phyloP scores from a whole-genome alignment of 2,113 vertebrate genomes.

The Stictonetta naevosa region DNA sequence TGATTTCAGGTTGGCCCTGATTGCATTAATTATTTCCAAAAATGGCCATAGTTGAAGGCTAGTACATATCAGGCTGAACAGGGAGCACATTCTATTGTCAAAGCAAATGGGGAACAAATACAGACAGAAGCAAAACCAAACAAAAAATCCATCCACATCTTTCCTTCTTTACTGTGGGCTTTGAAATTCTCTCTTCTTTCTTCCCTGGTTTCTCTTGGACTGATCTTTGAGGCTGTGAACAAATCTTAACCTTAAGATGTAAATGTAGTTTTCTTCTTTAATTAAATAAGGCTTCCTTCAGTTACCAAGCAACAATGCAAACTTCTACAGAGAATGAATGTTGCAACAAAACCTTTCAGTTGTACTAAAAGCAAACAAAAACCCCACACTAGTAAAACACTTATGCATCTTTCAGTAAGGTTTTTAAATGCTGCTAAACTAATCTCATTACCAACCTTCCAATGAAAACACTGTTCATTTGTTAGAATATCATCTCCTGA shows the following conservation, averaged over 20 bases:
- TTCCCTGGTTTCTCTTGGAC: neutral
- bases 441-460: neutral
- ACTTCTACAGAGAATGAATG: neutral
- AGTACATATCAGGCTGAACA: neutral
- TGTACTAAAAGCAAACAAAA: too few species aligned
- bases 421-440: neutral
- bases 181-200: neutral
- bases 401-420: neutral
- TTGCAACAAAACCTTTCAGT: neutral
- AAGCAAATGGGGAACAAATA: neutral
- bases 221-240: neutral
- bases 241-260: neutral
- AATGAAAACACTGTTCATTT: neutral
- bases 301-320: neutral
- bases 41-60: neutral
- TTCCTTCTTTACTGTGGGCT: neutral
- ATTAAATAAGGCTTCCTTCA: neutral
- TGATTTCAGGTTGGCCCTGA: neutral
- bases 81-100: neutral
- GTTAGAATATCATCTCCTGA: neutral
- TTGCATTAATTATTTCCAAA: neutral
- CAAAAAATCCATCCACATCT: neutral
- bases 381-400: neutral
- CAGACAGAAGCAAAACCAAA: too few species aligned
- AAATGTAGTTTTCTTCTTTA: neutral